Evolutionary conservation across 1,140 invertebrate species (phyloP), one percentile per base, ranked within the genome.

Genomic region (Venustaconcha ellipsiformis): DNA sequence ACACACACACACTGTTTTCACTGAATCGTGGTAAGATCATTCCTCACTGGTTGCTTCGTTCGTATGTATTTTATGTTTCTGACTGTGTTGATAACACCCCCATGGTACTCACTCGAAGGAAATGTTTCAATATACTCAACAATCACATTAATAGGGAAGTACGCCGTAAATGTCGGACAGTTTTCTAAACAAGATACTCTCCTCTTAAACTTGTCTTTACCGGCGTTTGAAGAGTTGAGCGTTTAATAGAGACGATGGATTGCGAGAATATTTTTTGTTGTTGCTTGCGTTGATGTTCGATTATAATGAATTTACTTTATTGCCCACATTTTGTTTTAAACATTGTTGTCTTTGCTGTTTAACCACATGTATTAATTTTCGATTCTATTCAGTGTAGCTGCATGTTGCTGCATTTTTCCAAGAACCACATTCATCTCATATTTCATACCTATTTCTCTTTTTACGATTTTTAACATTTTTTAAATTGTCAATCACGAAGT

Each of bases 371-470:
- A 57, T 60, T 23, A 37, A 62, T 30, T 64, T 70, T 57, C 60
- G 60, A n/a, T 30, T 48, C 56, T 12, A 18, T 48, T 69, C 55
- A 17, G 63, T 20, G 56, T 65, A 70, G n/a, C 12, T 14, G 63
- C 48, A 62, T 12, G 17, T 65, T 11, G 55, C 17, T 8, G 37
- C 56, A n/a, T 30, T n/a, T n/a, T 66, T 62, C 68, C 74, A 71
- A 26, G 63, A 68, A 71, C 68, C 74, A 65, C 74, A 76, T 26
- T 76, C 74, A 30, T 76, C 74, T 59, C 62, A 70, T 15, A 76
- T 14, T 14, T 48, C 60, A 26, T 26, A 70, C 48, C 57, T 18
- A n/a, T 76, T 63, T 14, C 74, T 67, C 2, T n/a, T n/a, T 59
- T 48, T 5, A 56, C 68, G 37, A 57, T 59, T 62, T 3, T 70